Base-by-base conservation (phyloP, 1,140 invertebrate genomes). In the Lasioglossum baleicum region DNA sequence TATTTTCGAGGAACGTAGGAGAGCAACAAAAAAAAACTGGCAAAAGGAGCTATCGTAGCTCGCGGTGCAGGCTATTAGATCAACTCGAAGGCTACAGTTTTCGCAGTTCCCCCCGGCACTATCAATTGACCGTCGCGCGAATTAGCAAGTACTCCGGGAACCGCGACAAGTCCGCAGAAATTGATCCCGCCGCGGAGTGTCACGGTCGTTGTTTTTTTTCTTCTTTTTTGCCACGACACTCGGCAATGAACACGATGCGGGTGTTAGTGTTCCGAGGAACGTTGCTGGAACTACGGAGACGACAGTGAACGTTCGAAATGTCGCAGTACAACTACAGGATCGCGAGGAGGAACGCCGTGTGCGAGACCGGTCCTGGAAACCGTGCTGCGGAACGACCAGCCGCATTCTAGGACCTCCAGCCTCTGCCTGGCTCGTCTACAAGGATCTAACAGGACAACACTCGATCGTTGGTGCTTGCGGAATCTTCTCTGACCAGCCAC, bases 141-240 rank as follows among this genome's bases (percentile, higher is more conserved):
- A 64, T 64, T 53, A 53, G 13, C 44, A 13, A 48, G 44, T 48
- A 48, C 31, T 26, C 61, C 26, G 26, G 61, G 20, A 56, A 56
- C 51, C 15, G 13, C 6, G 17, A 15, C 61, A 40, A 40, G 31
- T 64, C 31, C 61, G 15, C 61, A 20, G 61, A 64, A 64, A 64
- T 64, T 64, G 61, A 64, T 64, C 61, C 31, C 22, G 31, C 31
- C 31, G 35, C 61, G 61, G 10, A 64, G 35, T 64, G 61, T 64
- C 61, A 64, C 31, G 61, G 61, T 20, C 61, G 31, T 8, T n/a
- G 20, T 3, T 7, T 15, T 17, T 20, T 13, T 63, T 64, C 40
- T 40, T 64, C 17, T 63, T 64, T 63, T 40, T 64, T 8, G 13
- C 61, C 0, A 40, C 17, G 31, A 20, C 35, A 20, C 31, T 20